Percentiles rank a stretch among this genome's conserved stretches.
Evolutionary conservation across 2,888 invertebrate species (phyloP).

Genomic region (Cremastinae sp.): DNA sequence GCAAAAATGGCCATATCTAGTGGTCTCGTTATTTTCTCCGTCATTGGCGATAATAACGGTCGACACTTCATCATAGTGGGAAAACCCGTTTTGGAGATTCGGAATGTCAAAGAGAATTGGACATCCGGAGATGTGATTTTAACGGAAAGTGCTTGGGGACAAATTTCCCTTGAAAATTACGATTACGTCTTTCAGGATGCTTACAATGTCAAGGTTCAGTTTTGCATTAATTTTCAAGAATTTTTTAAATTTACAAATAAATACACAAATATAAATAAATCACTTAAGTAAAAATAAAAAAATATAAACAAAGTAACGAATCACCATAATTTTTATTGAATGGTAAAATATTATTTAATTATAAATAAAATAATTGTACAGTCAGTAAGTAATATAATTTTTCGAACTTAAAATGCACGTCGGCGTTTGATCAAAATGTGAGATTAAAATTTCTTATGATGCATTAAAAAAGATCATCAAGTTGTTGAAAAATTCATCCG

Average conservation of each 20-base stretch:
- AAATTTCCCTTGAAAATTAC: conserved; percentile 82
- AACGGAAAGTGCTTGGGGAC: conserved; percentile 82
- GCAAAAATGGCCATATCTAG: conserved; percentile 83
- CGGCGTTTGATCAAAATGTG: too few relatives aligned
- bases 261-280: too few relatives aligned
- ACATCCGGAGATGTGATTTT: conserved; percentile 82
- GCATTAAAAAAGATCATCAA: conserved; percentile 10
- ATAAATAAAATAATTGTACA: too few relatives aligned
- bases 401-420: too few relatives aligned
- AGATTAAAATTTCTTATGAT: too few relatives aligned
- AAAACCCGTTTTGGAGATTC: conserved; percentile 82
- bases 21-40: conserved; percentile 82
- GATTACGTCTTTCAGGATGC: conserved; percentile 75
- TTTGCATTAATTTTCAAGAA: too few relatives aligned
- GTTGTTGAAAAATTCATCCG: neutral
- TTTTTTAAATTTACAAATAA: too few relatives aligned
- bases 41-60: conserved; percentile 82
- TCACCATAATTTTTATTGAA: neutral
- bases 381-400: too few relatives aligned
- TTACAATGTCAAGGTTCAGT: conserved; percentile 81
- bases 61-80: conserved; percentile 83
- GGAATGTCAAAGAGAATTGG: conserved; percentile 81
- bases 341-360: conserved; percentile 1
- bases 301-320: too few relatives aligned
- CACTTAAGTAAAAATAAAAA: neutral